A percentile compares a stretch with the other conserved stretches of the same genome.
phyloP scores from a whole-genome alignment of 2,888 invertebrate genomes.

The Celastrina argiolus region DNA sequence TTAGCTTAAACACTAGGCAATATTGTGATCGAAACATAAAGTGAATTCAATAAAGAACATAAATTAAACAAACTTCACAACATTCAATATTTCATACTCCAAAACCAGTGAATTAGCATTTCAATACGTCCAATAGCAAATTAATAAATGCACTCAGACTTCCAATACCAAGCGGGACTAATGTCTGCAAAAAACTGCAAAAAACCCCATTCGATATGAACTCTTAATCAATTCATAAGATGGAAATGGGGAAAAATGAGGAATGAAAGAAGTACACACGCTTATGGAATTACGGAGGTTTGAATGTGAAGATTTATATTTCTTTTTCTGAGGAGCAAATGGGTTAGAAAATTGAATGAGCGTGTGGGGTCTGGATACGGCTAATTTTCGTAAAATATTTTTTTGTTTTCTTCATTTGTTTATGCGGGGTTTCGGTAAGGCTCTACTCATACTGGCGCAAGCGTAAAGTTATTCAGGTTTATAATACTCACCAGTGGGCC shows the following conservation, averaged over 20 bases:
- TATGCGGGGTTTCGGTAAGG: no score
- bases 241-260: conserved; percentile 44
- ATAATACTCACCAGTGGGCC: no score
- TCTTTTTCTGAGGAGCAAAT: conserved; percentile 73
- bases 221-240: conserved; percentile 74
- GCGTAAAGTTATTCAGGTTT: no score
- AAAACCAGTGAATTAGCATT: conserved; percentile 18
- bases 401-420: conserved; percentile 11
- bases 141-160: conserved; percentile 27
- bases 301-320: conserved; percentile 53
- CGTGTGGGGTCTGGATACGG: conserved; percentile 57
- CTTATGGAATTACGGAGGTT: conserved; percentile 74
- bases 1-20: no score
- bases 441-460: no score
- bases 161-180: neutral
- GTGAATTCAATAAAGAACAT: neutral
- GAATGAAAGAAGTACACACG: conserved; percentile 56
- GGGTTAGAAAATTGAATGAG: conserved; percentile 78
- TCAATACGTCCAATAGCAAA: conserved; percentile 25
- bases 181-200: conserved; percentile 43
- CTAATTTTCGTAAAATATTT: conserved; percentile 49
- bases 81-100: conserved; percentile 16
- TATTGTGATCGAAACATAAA: neutral
- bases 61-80: neutral
- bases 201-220: conserved; percentile 62